Base-by-base conservation (phyloP, 2,888 invertebrate species). In the Clunio marinus region DNA sequence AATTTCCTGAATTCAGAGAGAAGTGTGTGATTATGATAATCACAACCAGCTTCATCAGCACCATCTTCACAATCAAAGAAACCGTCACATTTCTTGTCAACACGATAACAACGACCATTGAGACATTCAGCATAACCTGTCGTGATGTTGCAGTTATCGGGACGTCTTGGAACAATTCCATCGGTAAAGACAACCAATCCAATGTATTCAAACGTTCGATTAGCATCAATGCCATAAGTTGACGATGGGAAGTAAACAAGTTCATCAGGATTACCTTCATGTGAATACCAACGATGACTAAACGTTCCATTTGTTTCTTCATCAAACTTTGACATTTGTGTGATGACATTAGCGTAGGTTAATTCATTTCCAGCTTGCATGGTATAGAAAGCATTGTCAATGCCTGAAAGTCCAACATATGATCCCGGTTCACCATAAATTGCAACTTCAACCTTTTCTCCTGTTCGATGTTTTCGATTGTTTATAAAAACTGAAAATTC, bases 301-400 rank as follows among this genome's bases (percentile, higher is more conserved):
- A 90, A 86, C 0, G 93, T 93, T 35, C 92, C 91, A 77, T 93
- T 93, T 0, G 87, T 88, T 58, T 88, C 83, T 76, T 93, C 91
- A 75, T 92, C 94, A 76, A 93, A 94, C 24, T 86, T 83, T 0
- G 91, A 84, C 93, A 94, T 94, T 80, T 93, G 92, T 0, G 87
- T 85, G 72, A 94, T 86, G 75, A 89, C 88, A 80, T 91, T 89
- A 1, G 92, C 89, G 75, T 93, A 93, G 0, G 90, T 88, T 69
- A 95, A 81, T 75, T 94, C 93, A 77, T 93, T 94, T 59, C 93
- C 94, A 13, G 93, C 93, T 81, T 94, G 93, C 91, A 95, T 92
- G 5, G 90, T 88, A 78, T 91, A 93, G 78, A 94, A 91, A 24
- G 92, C 88, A 74, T 89, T 85, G 78, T 94, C 94, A 70, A 96